Conservation (phyloP, 2,113 vertebrate species). For the Isurus oxyrinchus region DNA sequence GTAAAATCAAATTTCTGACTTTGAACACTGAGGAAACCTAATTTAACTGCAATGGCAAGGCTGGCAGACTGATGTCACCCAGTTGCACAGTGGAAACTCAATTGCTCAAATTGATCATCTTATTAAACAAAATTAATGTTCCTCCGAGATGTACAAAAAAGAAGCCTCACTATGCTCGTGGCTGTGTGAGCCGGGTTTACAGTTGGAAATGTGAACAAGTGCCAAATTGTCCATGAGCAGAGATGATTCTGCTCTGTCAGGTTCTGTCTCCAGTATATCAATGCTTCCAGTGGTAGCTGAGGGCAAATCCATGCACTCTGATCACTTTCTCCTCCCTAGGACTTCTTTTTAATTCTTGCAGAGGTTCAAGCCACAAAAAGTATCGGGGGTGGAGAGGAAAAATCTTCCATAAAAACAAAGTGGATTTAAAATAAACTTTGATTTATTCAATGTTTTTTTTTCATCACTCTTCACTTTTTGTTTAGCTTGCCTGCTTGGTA, state of each 20-base stretch:
- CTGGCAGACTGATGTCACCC: slow-evolving; percentile 22
- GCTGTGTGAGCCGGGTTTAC: not conserved
- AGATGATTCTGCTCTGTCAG: not conserved
- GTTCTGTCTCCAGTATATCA: not conserved
- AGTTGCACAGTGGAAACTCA: slow-evolving; percentile 32
- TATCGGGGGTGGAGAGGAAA: too few relatives aligned
- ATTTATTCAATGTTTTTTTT: not conserved
- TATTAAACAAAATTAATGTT: slow-evolving; percentile 22
- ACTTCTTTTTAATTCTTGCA: not conserved
- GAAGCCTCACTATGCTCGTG: not conserved
- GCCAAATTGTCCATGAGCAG: not conserved
- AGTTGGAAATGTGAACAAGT: slow-evolving; percentile 3
- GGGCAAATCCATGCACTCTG: not conserved
- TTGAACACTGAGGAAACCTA: slow-evolving; percentile 28
- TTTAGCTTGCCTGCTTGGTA: not conserved
- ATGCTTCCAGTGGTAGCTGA: not conserved
- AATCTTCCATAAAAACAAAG: not conserved
- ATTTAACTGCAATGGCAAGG: slow-evolving; percentile 20
- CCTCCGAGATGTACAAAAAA: not conserved
- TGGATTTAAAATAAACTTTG: not conserved
- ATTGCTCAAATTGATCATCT: slow-evolving; percentile 39
- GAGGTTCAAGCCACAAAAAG: not conserved
- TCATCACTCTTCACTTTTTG: not conserved
- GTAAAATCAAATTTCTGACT: slow-evolving; percentile 38
- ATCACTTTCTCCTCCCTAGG: not conserved